A percentile compares a stretch with the other conserved stretches of the same genome.
phyloP scores from a whole-genome alignment of 2,113 vertebrate species.

The Grantiella picta region DNA sequence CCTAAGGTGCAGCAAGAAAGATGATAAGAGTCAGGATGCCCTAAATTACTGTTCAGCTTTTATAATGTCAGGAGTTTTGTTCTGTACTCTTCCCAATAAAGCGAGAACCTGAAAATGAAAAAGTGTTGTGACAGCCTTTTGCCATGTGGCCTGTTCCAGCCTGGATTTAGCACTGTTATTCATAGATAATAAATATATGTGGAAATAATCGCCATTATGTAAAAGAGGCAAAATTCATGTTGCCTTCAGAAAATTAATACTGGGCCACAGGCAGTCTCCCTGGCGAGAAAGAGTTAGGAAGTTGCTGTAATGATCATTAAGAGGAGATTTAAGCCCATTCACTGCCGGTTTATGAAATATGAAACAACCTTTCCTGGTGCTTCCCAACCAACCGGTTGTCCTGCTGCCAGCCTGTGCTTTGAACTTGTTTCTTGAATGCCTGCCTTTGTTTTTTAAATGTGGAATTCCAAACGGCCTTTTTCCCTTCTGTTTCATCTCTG shows the following conservation, averaged over 20 bases:
- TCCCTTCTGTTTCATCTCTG: conserved; percentile 75
- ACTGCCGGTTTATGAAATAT: neutral
- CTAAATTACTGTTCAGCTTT: neutral
- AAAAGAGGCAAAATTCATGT: conserved; percentile 35
- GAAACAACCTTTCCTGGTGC: neutral
- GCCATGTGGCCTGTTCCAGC: neutral
- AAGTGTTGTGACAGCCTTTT: neutral
- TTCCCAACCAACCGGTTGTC: neutral
- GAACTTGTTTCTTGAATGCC: conserved; percentile 68
- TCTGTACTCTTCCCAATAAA: conserved; percentile 25
- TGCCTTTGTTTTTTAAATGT: conserved; percentile 67
- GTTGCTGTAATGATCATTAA: neutral
- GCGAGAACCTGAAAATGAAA: neutral
- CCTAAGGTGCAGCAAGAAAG: conserved; percentile 9
- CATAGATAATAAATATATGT: neutral
- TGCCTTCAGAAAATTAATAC: conserved; percentile 26
- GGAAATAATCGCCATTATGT: conserved; percentile 39
- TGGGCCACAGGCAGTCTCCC: neutral
- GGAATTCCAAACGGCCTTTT: conserved; percentile 78
- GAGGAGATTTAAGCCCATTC: conserved; percentile 5
- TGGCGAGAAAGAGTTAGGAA: conserved; percentile 11
- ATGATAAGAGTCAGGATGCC: neutral
- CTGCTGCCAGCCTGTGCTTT: conserved; percentile 56
- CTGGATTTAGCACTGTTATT: neutral
- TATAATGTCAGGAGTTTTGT: conserved; percentile 5